Conservation (phyloP, 1,140 invertebrate species). For the Pteromalus puparum region DNA sequence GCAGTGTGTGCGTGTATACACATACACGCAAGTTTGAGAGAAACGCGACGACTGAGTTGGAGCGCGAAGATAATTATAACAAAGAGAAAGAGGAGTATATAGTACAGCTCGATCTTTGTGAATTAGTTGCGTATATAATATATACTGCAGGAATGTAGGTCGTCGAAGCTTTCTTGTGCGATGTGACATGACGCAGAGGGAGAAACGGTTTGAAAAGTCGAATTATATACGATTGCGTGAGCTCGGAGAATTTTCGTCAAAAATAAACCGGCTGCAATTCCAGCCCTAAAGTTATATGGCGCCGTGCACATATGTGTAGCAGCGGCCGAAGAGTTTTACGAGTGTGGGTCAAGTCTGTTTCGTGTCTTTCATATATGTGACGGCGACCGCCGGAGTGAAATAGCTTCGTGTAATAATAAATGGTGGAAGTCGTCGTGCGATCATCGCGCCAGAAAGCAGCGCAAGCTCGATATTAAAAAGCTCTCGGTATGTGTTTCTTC, state of each 20-base stretch:
- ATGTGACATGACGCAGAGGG: too few species aligned
- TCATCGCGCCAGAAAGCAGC: too few species aligned
- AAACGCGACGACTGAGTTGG: not conserved
- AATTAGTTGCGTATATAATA: too few species aligned
- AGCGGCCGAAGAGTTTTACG: not conserved
- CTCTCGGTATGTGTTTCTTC: not conserved
- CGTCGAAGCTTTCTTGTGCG: too few species aligned
- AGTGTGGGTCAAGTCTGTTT: conserved; percentile 2
- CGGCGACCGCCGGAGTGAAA: not conserved
- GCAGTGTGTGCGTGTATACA: not conserved
- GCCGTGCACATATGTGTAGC: too few species aligned
- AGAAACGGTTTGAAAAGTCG: too few species aligned
- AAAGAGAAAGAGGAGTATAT: not conserved
- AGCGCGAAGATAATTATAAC: not conserved
- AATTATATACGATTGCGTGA: too few species aligned
- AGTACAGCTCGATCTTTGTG: too few species aligned
- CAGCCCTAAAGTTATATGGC: not conserved
- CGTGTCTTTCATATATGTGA: not conserved
- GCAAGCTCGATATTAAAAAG: not conserved
- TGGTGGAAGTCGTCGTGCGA: not conserved
- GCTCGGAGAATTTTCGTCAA: too few species aligned
- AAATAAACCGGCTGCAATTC: too few species aligned
- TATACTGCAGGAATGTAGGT: too few species aligned
- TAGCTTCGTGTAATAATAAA: not conserved
- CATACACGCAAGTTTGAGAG: not conserved